Percentiles rank a stretch among this genome's conserved stretches.
These are phyloP conservation scores for Cyclina sinensis DNA, from an alignment of 1,140 invertebrate genomes.

Conservation along the genomic window DNA sequence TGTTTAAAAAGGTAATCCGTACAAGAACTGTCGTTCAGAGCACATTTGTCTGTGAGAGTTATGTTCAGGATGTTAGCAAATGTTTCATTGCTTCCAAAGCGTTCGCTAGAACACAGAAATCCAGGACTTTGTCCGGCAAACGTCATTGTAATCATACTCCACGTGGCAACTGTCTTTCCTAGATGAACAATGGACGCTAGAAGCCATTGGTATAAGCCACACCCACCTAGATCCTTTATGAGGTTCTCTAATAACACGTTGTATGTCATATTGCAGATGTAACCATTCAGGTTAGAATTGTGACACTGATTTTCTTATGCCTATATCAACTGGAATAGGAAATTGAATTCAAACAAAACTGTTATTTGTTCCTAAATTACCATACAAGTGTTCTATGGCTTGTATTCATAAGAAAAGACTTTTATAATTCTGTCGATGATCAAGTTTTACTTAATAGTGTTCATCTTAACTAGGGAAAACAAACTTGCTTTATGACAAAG, in stretches of 20 bases:
- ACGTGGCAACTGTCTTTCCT: constrained; percentile 15
- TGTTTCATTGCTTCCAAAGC: neutral
- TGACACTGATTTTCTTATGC: too few species aligned
- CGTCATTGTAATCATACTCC: constrained; percentile 57
- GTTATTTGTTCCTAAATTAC: too few species aligned
- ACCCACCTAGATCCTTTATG: constrained; percentile 8
- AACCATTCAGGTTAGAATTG: too few species aligned
- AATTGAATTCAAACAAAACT: too few species aligned
- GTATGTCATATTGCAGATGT: too few species aligned
- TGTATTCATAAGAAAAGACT: too few species aligned
- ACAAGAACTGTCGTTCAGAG: neutral
- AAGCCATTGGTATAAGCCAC: constrained; percentile 35
- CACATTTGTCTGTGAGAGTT: neutral
- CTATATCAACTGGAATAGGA: too few species aligned
- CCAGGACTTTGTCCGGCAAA: constrained; percentile 44
- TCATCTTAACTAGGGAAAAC: too few species aligned
- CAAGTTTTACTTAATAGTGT: too few species aligned
- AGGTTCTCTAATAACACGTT: constrained; percentile 43
- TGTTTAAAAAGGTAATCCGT: neutral
- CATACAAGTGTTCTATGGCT: too few species aligned
- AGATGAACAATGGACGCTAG: constrained; percentile 10
- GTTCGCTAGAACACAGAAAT: neutral
- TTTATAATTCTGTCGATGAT: too few species aligned
- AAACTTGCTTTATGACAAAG: too few species aligned
- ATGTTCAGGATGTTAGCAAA: neutral